Base-by-base conservation (phyloP, 2,797 vertebrate species). In the Epinephelus coioides region DNA sequence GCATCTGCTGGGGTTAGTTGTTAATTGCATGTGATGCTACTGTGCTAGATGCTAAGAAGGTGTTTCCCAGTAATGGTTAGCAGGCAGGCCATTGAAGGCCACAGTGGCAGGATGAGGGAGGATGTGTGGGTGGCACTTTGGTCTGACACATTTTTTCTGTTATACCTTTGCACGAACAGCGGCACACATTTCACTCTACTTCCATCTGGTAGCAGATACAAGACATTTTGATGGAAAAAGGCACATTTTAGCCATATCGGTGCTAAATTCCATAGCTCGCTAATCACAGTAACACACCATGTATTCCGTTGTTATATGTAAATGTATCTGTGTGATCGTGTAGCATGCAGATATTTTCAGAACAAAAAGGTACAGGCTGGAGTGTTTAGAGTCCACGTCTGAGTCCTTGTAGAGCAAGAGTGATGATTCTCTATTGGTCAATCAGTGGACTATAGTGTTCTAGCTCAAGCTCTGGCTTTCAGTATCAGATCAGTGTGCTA, bases 71-170 rank as follows among this genome's bases (percentile, higher is more conserved):
- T 49, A 23, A 64, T 84, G 86, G 79, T 90, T 80, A 83, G 55
- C 73, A 86, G 68, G 5, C 59, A 69, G 76, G 53, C 64, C 6
- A 57, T 73, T 88, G 82, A 82, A 87, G 80, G 71, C 73, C 79
- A 85, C 76, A 54, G 23, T 54, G 54, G 70, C 72, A 87, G 82
- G 72, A 86, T 85, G 78, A 87, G 79, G 71, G 63, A 81, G 76
- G 75, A 44, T 7, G 4, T 81, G 92, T 86, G 85, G 89, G 78
- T 89, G 79, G 60, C 85, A 86, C 73, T 79, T 86, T 82, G 82
- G 84, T 89, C 71, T 91, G 80, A 89, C 69, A 46, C 82, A 19
- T 76, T 67, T 78, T 80, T 83, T 84, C 73, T 88, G 63, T 79
- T 70, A 56, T 25, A 84, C 44, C 44, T 77, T 68, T 67, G 79